Conservation (phyloP, 2,888 invertebrate genomes). For the Leptothorax acervorum region DNA sequence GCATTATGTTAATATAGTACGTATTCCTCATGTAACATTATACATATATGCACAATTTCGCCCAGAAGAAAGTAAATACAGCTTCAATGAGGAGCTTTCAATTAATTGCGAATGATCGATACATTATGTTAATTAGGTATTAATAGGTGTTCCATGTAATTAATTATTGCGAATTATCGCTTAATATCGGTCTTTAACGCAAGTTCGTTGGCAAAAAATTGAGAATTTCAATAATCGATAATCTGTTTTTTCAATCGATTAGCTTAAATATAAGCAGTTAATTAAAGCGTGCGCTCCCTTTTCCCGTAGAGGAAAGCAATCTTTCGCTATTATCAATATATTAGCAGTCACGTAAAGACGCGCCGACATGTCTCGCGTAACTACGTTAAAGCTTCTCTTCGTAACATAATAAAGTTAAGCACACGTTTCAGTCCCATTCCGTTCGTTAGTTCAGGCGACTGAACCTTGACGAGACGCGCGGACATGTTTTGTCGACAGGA, state of each 20-base stretch:
- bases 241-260: slow-evolving; percentile 17
- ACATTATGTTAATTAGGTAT: slow-evolving; percentile 32
- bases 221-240: slow-evolving; percentile 33
- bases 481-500: slow-evolving; percentile 24
- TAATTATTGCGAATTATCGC: slow-evolving; percentile 41
- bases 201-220: slow-evolving; percentile 30
- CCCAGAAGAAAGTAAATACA: slow-evolving; percentile 19
- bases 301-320: neutral
- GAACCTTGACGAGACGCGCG: neutral
- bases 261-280: slow-evolving; percentile 8
- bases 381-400: slow-evolving; percentile 7
- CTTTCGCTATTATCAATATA: slow-evolving; percentile 20
- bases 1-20: neutral
- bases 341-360: slow-evolving; percentile 4
- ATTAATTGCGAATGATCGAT: slow-evolving; percentile 42
- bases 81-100: neutral
- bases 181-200: slow-evolving; percentile 3
- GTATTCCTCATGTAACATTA: neutral
- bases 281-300: slow-evolving; percentile 9
- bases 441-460: slow-evolving; percentile 10
- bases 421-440: slow-evolving; percentile 14
- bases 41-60: neutral
- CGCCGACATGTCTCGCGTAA: slow-evolving; percentile 8
- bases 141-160: slow-evolving; percentile 31
- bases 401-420: slow-evolving; percentile 41